Evolutionary conservation across 2,888 invertebrate genomes (phyloP).

Genomic region (Neuroscelio doddi): DNA sequence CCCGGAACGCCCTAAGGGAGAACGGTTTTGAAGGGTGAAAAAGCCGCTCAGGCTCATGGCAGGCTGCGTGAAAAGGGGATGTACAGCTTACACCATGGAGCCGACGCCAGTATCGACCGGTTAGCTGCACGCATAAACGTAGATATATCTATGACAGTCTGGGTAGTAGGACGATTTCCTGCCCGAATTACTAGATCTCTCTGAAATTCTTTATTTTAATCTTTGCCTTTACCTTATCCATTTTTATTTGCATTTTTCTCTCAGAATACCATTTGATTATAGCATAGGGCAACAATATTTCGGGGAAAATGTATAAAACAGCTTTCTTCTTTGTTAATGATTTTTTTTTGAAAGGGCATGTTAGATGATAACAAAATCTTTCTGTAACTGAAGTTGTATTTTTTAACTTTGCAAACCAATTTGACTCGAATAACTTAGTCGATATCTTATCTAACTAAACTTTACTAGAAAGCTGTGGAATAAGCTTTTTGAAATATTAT

Average conservation of each 20-base stretch:
- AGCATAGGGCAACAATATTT: too few species aligned
- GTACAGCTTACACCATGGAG: conserved; percentile 47
- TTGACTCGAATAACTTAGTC: too few species aligned
- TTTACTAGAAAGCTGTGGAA: too few species aligned
- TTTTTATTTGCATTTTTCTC: conserved; percentile 1
- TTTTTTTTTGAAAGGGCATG: too few species aligned
- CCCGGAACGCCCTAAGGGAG: conserved; percentile 11
- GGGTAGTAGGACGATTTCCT: conserved; percentile 47
- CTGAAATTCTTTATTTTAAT: conserved; percentile 21
- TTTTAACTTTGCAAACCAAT: too few species aligned
- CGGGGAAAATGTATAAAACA: too few species aligned
- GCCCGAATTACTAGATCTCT: conserved; percentile 50
- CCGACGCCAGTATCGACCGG: conserved; percentile 66
- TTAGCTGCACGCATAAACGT: conserved; percentile 51
- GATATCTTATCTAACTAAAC: too few species aligned
- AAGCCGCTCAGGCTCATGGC: conserved; percentile 36
- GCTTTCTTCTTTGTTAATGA: too few species aligned
- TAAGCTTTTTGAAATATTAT: too few species aligned
- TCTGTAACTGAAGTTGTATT: too few species aligned
- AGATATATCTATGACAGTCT: conserved; percentile 37
- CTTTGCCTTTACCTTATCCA: conserved; percentile 10
- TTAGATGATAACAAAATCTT: too few species aligned
- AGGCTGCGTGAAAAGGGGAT: conserved; percentile 51
- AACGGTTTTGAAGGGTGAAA: conserved; percentile 29
- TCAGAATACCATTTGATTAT: neutral